Percentiles rank a stretch among this genome's conserved stretches.
Evolutionary conservation across 2,113 vertebrate genomes (phyloP).

Genomic region (Austrofundulus limnaeus): DNA sequence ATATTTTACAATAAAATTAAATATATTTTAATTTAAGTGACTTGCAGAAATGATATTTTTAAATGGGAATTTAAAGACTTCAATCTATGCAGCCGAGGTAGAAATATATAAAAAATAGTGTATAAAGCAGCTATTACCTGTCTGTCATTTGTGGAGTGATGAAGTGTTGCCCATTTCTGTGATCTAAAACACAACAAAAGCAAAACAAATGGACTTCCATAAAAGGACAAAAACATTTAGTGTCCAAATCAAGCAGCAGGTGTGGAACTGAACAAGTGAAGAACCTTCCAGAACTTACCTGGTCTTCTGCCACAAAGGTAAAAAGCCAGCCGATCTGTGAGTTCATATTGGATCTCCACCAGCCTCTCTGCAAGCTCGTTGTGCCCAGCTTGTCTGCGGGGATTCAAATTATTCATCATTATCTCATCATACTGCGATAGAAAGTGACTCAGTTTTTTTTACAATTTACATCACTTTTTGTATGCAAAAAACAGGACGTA

Average conservation of each 20-base stretch:
- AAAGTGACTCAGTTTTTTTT: background rate
- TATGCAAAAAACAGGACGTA: no score
- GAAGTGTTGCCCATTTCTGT: conserved; percentile 95
- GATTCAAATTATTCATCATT: conserved; percentile 18
- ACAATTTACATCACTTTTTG: no score
- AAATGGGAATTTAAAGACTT: background rate
- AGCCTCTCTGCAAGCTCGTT: conserved; percentile 92
- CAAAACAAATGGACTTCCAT: background rate
- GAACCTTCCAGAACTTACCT: conserved; percentile 76
- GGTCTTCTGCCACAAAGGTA: conserved; percentile 97
- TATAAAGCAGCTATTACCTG: conserved; percentile 84
- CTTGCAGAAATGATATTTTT: no score
- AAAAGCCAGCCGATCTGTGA: conserved; percentile 95
- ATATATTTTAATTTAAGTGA: background rate
- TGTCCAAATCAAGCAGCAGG: background rate
- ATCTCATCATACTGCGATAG: no score
- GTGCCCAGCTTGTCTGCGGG: conserved; percentile 91
- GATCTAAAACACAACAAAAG: conserved; percentile 81
- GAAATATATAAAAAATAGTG: background rate
- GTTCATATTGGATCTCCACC: conserved; percentile 95
- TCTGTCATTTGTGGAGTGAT: conserved; percentile 99
- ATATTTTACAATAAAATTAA: background rate
- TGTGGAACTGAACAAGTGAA: no score
- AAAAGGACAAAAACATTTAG: background rate
- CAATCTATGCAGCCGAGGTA: background rate